phyloP scores from a whole-genome alignment of 1,140 invertebrate species.

The Zaprionus davidi region DNA sequence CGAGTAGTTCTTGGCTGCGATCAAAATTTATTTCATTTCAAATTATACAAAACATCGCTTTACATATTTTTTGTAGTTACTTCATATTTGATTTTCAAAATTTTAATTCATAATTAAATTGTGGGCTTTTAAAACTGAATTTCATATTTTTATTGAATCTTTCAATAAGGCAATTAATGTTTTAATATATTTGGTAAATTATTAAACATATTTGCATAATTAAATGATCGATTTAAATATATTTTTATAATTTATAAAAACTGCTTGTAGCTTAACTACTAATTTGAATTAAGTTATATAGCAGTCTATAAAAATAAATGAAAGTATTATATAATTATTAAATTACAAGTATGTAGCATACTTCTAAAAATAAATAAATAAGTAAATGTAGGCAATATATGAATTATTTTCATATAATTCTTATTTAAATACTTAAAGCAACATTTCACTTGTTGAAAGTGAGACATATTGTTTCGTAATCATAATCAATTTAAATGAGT shows the following conservation, averaged over 20 bases:
- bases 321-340: neutral
- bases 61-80: neutral
- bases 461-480: neutral
- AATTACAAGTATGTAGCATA: neutral
- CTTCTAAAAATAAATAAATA: no score
- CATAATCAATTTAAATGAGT: neutral
- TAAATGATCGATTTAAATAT: neutral
- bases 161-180: neutral
- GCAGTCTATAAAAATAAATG: neutral
- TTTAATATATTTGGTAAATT: neutral
- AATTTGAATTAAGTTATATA: no score
- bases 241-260: no score
- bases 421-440: neutral
- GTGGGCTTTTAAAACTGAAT: neutral
- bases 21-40: constrained; percentile 17
- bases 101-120: neutral
- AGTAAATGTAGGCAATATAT: no score
- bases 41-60: neutral
- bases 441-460: neutral
- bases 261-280: no score
- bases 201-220: neutral
- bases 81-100: neutral
- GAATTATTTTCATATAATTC: no score
- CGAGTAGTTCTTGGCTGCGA: neutral
- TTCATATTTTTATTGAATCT: neutral